Evolutionary conservation across 1,140 invertebrate genomes (phyloP).

Genomic region (Orussus abietinus): DNA sequence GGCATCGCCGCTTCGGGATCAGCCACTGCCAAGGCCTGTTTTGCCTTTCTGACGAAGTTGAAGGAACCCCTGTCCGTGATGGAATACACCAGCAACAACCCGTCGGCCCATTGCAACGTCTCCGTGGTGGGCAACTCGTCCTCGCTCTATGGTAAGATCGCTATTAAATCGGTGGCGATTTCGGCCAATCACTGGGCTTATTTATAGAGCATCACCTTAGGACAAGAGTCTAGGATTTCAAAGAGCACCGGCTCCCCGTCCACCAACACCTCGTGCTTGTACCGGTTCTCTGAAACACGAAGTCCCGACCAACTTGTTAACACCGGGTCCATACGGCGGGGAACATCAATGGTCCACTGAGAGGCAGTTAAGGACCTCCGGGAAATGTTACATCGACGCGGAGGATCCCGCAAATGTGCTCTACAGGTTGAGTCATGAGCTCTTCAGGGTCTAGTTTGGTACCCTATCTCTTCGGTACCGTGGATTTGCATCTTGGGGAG

Average conservation of each 20-base stretch:
- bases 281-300: slow-evolving; percentile 74
- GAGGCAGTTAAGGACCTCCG: too few relatives aligned
- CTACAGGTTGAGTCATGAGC: too few relatives aligned
- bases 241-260: slow-evolving; percentile 87
- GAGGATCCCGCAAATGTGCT: too few relatives aligned
- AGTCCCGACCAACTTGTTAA: too few relatives aligned
- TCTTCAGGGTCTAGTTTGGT: too few relatives aligned
- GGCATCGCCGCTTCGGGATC: slow-evolving; percentile 64
- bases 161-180: slow-evolving; percentile 4
- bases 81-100: slow-evolving; percentile 83
- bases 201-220: slow-evolving; percentile 63
- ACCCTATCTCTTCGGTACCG: too few relatives aligned
- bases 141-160: slow-evolving; percentile 49
- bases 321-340: background rate
- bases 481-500: too few relatives aligned
- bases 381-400: too few relatives aligned
- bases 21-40: slow-evolving; percentile 64
- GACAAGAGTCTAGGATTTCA: slow-evolving; percentile 90
- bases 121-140: slow-evolving; percentile 74
- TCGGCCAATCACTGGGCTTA: slow-evolving; percentile 1
- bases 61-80: slow-evolving; percentile 86
- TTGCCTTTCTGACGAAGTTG: slow-evolving; percentile 73
- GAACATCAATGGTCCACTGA: too few relatives aligned
- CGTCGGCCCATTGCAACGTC: slow-evolving; percentile 83
- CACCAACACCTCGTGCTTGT: slow-evolving; percentile 87